Percentiles rank a stretch among this genome's conserved stretches.
Conservation (phyloP, 2,888 invertebrate genomes). For the Rotaria magnacalcarata region DNA sequence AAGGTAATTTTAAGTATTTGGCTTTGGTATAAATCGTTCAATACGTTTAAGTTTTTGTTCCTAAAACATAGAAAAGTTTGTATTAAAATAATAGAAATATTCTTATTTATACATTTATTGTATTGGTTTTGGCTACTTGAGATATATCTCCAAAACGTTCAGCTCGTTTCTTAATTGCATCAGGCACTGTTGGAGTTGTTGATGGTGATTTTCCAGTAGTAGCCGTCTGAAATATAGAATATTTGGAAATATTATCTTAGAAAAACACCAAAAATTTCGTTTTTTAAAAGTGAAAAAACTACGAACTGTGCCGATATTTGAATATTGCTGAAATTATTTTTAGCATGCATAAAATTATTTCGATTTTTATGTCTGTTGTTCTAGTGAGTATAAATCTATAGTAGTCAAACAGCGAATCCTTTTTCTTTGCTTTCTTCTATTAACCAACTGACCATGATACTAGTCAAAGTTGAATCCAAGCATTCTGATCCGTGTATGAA, state of each 20-base stretch:
- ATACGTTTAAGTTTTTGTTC: not conserved
- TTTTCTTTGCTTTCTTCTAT: too few relatives aligned
- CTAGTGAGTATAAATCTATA: too few relatives aligned
- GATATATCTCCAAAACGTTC: constrained; percentile 1
- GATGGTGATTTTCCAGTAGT: not conserved
- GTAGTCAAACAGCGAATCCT: too few relatives aligned
- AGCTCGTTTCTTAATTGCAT: not conserved
- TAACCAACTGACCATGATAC: too few relatives aligned
- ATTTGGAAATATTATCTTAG: not conserved
- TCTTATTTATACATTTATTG: not conserved
- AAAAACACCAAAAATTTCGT: not conserved
- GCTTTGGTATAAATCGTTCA: not conserved
- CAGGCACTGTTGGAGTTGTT: not conserved
- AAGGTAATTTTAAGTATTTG: not conserved
- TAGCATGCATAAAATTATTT: too few relatives aligned
- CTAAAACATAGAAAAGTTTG: not conserved
- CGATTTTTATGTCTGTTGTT: too few relatives aligned
- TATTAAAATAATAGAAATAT: not conserved
- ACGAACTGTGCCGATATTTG: too few relatives aligned
- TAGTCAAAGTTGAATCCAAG: too few relatives aligned
- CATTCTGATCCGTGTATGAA: too few relatives aligned
- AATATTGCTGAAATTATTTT: too few relatives aligned
- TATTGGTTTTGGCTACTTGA: not conserved
- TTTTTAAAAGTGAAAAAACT: not conserved
- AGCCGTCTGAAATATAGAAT: not conserved